phyloP scores from a whole-genome alignment of 2,113 vertebrate species.

The Choloepus hoffmanni region DNA sequence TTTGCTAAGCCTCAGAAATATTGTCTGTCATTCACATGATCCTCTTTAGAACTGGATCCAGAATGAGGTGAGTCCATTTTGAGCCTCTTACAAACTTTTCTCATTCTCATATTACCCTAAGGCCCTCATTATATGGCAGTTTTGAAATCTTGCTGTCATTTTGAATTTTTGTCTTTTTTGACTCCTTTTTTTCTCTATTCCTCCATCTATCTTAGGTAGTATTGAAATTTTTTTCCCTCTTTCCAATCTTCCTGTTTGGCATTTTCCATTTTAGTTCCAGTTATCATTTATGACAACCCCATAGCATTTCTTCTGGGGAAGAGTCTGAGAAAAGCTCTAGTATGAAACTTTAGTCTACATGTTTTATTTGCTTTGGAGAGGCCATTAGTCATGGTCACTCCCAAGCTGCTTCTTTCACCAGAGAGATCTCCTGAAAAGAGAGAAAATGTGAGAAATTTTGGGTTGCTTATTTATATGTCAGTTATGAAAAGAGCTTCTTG shows the following conservation, averaged over 20 bases:
- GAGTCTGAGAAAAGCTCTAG: neutral
- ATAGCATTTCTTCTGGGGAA: neutral
- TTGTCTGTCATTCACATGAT: neutral
- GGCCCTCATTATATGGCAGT: neutral
- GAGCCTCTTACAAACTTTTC: neutral
- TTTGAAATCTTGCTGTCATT: slow-evolving; percentile 31
- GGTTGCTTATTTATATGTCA: slow-evolving; percentile 23
- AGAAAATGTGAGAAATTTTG: neutral
- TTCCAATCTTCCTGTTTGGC: neutral
- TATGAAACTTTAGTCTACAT: neutral
- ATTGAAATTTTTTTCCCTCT: neutral
- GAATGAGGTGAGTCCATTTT: neutral
- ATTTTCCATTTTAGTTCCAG: neutral
- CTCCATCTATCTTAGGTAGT: neutral
- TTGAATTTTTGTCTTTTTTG: neutral
- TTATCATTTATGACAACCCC: neutral
- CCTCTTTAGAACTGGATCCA: neutral
- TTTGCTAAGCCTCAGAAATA: neutral
- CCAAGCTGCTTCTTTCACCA: neutral
- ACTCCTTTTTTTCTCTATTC: neutral
- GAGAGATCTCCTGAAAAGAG: neutral
- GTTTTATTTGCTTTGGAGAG: neutral
- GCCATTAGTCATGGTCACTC: neutral
- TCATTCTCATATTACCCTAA: neutral
- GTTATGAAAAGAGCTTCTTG: neutral